Conservation (phyloP, 2,797 vertebrate species). For the Manis javanica region DNA sequence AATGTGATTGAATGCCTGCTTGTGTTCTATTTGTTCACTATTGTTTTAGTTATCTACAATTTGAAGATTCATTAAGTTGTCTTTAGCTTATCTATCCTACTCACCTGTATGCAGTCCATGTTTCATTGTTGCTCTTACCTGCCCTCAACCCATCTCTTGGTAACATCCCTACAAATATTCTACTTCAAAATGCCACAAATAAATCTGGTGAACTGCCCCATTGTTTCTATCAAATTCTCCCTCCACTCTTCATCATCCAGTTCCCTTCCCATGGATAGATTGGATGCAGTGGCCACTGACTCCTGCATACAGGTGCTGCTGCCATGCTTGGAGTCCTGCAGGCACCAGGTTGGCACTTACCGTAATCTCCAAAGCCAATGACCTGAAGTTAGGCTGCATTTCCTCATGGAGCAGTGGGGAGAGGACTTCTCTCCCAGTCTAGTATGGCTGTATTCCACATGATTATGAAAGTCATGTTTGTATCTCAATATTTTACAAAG, state of each 20-base stretch:
- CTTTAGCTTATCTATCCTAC: background rate
- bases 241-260: background rate
- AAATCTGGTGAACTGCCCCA: background rate
- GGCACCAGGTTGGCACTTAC: background rate
- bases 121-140: background rate
- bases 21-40: background rate
- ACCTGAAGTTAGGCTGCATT: background rate
- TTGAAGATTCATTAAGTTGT: background rate
- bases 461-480: background rate
- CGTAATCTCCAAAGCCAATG: background rate
- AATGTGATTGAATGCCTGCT: background rate
- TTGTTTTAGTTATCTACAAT: background rate
- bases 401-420: background rate
- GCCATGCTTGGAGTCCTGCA: background rate
- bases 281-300: background rate
- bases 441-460: background rate
- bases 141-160: background rate
- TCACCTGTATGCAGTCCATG: background rate
- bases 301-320: background rate
- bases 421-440: background rate
- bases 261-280: background rate
- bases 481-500: background rate
- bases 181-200: background rate
- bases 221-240: background rate
- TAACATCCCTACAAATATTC: background rate